phyloP scores from a whole-genome alignment of 2,888 invertebrate species.

The Physocephala rufipes region DNA sequence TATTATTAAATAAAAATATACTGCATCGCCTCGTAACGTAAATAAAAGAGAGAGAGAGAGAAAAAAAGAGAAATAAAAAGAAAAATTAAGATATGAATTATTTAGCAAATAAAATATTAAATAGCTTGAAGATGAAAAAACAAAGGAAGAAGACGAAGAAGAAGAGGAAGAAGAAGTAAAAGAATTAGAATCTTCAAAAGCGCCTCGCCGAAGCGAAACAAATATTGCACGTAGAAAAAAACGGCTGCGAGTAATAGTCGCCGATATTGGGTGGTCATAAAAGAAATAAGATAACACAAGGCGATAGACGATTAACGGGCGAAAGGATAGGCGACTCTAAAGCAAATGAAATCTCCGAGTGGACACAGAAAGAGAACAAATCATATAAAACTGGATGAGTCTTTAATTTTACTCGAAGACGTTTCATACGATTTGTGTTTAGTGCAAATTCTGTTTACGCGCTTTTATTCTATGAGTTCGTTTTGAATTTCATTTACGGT shows the following conservation, averaged over 20 bases:
- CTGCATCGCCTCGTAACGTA: conserved; percentile 1
- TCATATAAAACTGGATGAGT: too few species aligned
- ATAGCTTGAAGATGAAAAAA: conserved; percentile 5
- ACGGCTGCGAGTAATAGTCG: neutral
- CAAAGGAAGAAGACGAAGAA: neutral
- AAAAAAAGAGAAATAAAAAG: neutral
- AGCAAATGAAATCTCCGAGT: neutral
- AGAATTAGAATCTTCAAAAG: too few species aligned
- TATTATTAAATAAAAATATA: conserved; percentile 26
- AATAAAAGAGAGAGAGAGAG: neutral
- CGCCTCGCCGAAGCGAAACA: too few species aligned
- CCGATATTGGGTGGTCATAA: neutral
- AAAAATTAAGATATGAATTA: neutral
- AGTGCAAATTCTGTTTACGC: too few species aligned
- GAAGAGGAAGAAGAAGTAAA: too few species aligned
- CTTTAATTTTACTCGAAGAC: too few species aligned
- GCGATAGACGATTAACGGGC: too few species aligned
- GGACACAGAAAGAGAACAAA: too few species aligned
- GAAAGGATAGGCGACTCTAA: too few species aligned
- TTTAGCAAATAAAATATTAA: conserved; percentile 11
- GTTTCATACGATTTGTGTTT: too few species aligned
- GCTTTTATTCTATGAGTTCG: too few species aligned
- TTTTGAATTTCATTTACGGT: too few species aligned
- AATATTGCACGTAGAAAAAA: neutral
- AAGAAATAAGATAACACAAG: neutral